Conservation (phyloP, 2,888 invertebrate species). For the Epistrophe eligans region DNA sequence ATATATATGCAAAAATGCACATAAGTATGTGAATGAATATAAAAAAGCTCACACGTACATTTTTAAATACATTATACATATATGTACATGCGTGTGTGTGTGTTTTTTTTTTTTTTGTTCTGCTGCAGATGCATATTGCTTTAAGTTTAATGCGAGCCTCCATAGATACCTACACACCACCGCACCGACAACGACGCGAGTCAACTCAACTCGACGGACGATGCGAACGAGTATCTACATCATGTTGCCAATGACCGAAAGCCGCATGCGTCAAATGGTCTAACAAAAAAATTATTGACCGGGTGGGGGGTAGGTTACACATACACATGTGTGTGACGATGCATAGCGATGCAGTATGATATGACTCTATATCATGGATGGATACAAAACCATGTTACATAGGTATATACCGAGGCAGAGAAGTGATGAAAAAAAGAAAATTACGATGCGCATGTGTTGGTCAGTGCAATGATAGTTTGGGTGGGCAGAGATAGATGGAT, state of each 20-base stretch:
- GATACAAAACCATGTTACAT: constrained; percentile 34
- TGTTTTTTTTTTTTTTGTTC: neutral
- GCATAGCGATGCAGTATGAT: constrained; percentile 66
- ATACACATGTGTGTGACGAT: constrained; percentile 33
- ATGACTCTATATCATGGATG: neutral
- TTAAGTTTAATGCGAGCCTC: constrained; percentile 29
- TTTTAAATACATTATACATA: too few species aligned
- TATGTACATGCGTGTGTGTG: constrained; percentile 9
- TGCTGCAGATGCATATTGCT: constrained; percentile 26
- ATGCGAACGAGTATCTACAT: constrained; percentile 29
- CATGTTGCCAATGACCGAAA: constrained; percentile 67
- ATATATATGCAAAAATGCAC: constrained; percentile 19
- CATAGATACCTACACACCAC: neutral
- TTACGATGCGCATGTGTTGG: constrained; percentile 65
- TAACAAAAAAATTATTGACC: constrained; percentile 73
- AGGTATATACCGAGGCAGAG: constrained; percentile 13
- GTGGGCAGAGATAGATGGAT: neutral
- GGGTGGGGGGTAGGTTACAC: constrained; percentile 16
- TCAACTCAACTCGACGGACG: neutral
- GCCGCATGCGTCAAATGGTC: constrained; percentile 72
- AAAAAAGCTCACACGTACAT: constrained; percentile 54
- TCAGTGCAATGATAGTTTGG: constrained; percentile 8
- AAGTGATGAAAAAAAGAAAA: constrained; percentile 29
- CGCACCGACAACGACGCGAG: neutral
- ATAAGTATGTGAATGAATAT: neutral